Evolutionary conservation across 1,140 invertebrate genomes (phyloP), one percentile per base, ranked within the genome.

Genomic region (Zaprionus camerounensis): DNA sequence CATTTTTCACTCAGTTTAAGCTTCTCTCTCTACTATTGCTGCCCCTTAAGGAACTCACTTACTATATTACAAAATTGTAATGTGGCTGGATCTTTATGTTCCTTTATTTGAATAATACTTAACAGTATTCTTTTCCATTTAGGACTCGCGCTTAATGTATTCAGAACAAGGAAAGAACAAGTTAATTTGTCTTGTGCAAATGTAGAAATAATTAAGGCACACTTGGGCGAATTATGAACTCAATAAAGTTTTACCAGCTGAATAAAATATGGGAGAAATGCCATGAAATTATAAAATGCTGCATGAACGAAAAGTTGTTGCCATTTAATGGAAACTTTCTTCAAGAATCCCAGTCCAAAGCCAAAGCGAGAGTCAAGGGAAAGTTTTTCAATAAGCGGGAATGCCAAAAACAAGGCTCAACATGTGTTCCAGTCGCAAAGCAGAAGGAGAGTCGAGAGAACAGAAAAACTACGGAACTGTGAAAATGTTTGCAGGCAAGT

Each of bases 351-450:
- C n/a, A 46, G 7, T 17, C 13, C 13, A n/a, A 41, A 41, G 41
- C n/a, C 41, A 46, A 46, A 17, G n/a, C 41, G n/a, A 17, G 41
- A 41, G 38, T 49, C 28, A 67, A 73, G 69, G 72, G 65, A 87
- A 86, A 86, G 82, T 86, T 86, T 86, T 86, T 87, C 82, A 86
- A 86, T 86, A 86, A 86, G 83, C 76, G 34, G 72, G 36, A 71
- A 66, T 82, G 76, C 80, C 80, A 74, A 74, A 82, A 87, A 74
- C 80, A 74, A 80, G 75, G 41, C 72, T 64, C 67, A 75, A 75
- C 72, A 71, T 75, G 72, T 75, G 72, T 75, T 66, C 59, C 58
- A 64, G 17, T 53, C 44, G 2, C n/a, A 20, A 17, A 17, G n/a
- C n/a, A 17, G 55, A 62, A 55, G 36, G 28, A n/a, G 13, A 64